Base-by-base conservation (phyloP, 30 jellyfish, hydroid and myxozoan species). In the Cassiopea xamachana region DNA sequence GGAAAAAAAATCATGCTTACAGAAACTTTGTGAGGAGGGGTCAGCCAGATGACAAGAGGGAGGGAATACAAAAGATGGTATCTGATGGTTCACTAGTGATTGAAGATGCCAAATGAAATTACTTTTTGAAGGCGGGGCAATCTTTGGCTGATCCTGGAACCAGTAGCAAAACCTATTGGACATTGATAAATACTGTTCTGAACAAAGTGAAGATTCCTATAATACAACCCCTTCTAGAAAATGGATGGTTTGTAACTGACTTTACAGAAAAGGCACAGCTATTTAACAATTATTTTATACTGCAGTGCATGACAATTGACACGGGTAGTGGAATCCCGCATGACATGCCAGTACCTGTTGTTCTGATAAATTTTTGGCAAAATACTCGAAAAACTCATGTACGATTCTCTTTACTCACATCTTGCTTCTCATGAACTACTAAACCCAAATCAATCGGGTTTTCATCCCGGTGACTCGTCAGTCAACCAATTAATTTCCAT, bases 121-220 rank as follows among this genome's bases (percentile, higher is more conserved):
- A 84, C 92, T 71, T 91, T 27, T 77, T 68, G 58, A 91, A 79
- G 69, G 88, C 62, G 73, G 97, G 97, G 83, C 60, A 85, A 50
- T 84, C 91, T 60, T 73, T 84, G 62, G 92, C 92, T 17, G 80
- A 68, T 80, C 94, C 86, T 60, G 84, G 82, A 81, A 83, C 93
- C 71, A 61, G 91, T 80, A 76, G 91, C 78, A 91, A 84, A 86
- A 84, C 93, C 16, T 91, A 91, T 77, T 91, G 97, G 97, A 84
- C 94, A 48, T 73, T 85, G 55, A 76, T 91, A 13, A 91, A 83
- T 70, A 77, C 87, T 69, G 90, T 91, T 69, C 85, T 91, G 43
- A 77, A 91, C 64, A 91, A 91, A 73, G 92, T 80, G 67, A 91
- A 85, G 88, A 76, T 83, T 81, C 94, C 97, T 13, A 77, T 61